These are phyloP conservation scores for Rhagonycha fulva DNA, from an alignment of 2,888 invertebrate genomes.

Conservation along the genomic window DNA sequence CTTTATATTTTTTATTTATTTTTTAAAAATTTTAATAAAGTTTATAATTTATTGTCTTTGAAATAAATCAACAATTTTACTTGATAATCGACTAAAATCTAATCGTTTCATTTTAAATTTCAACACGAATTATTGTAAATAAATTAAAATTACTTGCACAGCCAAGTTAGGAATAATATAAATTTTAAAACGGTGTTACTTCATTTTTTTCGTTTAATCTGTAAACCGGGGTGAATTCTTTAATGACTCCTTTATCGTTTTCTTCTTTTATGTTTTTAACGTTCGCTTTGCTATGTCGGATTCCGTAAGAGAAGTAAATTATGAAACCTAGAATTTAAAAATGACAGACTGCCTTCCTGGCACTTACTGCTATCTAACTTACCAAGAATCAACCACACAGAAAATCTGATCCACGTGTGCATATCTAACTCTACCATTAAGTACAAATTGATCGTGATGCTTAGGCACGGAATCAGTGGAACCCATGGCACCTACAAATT, in stretches of 20 bases:
- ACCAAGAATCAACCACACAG: constrained; percentile 83
- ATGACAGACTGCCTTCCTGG: not conserved
- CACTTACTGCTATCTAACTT: constrained; percentile 33
- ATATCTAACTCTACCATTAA: constrained; percentile 87
- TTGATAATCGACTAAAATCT: not conserved
- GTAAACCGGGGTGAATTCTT: not conserved
- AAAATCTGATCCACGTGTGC: constrained; percentile 88
- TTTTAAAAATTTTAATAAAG: not conserved
- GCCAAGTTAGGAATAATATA: not conserved
- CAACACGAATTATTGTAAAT: not conserved
- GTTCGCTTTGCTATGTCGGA: constrained; percentile 73
- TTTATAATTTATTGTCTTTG: not conserved
- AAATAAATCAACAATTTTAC: not conserved
- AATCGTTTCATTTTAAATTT: not conserved
- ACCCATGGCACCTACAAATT: constrained; percentile 66
- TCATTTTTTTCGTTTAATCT: not conserved
- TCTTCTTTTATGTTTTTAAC: constrained; percentile 8
- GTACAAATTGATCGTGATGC: constrained; percentile 86
- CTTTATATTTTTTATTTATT: no score
- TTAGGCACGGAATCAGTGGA: constrained; percentile 81
- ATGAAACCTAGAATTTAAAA: constrained; percentile 66
- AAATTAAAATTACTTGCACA: not conserved
- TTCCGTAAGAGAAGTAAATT: constrained; percentile 87
- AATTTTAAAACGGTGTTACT: not conserved
- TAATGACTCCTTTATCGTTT: not conserved